These are phyloP conservation scores for Muscicapa striata DNA, from an alignment of 2,797 vertebrate genomes.

Conservation along the genomic window DNA sequence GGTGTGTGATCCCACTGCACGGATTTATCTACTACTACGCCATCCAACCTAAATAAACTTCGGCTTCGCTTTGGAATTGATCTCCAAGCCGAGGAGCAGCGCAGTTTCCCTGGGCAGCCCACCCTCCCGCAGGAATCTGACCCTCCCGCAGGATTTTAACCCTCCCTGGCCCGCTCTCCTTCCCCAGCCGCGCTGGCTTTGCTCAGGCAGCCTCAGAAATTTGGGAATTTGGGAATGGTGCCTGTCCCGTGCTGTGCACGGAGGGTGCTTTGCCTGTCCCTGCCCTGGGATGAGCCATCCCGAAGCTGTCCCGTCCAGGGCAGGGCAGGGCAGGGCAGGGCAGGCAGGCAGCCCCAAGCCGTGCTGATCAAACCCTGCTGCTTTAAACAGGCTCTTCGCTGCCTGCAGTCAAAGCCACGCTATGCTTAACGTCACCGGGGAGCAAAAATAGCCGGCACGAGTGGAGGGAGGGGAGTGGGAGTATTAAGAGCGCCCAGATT, in stretches of 20 bases:
- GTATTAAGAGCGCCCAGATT: slow-evolving; percentile 67
- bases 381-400: slow-evolving; percentile 59
- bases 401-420: slow-evolving; percentile 57
- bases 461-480: slow-evolving; percentile 63
- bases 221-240: background rate
- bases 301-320: fast-evolving
- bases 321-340: background rate
- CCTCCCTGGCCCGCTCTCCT: background rate
- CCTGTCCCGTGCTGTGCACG: fast-evolving
- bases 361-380: background rate
- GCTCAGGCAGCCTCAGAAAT: background rate
- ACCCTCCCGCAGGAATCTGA: background rate
- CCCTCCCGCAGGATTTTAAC: slow-evolving; percentile 26
- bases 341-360: background rate
- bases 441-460: slow-evolving; percentile 71
- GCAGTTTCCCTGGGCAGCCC: background rate
- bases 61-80: background rate
- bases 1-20: background rate
- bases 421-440: slow-evolving; percentile 59
- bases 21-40: background rate
- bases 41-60: slow-evolving; percentile 26
- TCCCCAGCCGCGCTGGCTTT: background rate
- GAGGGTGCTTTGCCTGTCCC: background rate
- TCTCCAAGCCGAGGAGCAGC: background rate
- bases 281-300: background rate